phyloP scores from a whole-genome alignment of 2,888 invertebrate species.

The Euzetes globulus region DNA sequence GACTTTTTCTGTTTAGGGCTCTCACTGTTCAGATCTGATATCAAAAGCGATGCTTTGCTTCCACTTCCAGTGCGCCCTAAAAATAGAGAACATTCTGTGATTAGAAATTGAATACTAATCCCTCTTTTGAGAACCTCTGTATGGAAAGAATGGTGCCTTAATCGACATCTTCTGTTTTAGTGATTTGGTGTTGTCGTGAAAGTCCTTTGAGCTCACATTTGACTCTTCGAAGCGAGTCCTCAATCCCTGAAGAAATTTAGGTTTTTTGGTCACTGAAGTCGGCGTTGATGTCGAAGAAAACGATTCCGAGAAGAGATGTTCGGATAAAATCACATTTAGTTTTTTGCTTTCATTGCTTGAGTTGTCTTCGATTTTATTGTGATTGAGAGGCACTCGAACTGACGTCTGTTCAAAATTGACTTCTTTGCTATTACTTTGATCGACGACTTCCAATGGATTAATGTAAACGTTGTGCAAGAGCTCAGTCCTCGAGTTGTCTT shows the following conservation, averaged over 20 bases:
- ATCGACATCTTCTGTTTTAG: slow-evolving; percentile 4
- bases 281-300: slow-evolving; percentile 29
- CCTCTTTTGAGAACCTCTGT: not conserved
- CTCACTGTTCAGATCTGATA: slow-evolving; percentile 9
- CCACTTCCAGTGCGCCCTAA: slow-evolving; percentile 9
- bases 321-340: slow-evolving; percentile 37
- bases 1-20: not conserved
- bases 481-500: not conserved
- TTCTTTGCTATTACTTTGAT: not conserved
- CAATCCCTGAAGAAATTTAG: slow-evolving; percentile 41
- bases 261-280: slow-evolving; percentile 36
- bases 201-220: not conserved
- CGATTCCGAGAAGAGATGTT: slow-evolving; percentile 34
- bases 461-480: slow-evolving; percentile 30
- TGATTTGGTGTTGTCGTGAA: not conserved
- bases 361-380: not conserved
- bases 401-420: not conserved
- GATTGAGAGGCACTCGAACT: slow-evolving; percentile 13
- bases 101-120: not conserved
- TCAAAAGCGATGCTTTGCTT: slow-evolving; percentile 3
- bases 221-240: slow-evolving; percentile 41
- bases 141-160: slow-evolving; percentile 1
- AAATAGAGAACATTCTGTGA: not conserved
- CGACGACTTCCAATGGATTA: slow-evolving; percentile 18
- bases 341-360: slow-evolving; percentile 25